These are phyloP conservation scores for Zele albiditarsus DNA, from an alignment of 2,888 invertebrate genomes.

Conservation along the genomic window DNA sequence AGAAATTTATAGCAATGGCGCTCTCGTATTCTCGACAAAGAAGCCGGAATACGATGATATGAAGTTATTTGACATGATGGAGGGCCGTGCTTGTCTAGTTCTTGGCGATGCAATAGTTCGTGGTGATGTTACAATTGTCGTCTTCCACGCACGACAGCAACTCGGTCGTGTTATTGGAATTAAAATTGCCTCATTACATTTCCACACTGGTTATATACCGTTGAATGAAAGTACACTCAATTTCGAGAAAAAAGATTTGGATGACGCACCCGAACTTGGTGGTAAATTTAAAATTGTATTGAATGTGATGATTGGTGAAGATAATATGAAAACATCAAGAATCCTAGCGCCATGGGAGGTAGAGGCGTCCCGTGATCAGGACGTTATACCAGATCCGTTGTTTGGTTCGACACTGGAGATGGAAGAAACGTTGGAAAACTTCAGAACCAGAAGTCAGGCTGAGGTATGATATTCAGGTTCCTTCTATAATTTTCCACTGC, in stretches of 20 bases:
- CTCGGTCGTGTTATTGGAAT: slow-evolving; percentile 87
- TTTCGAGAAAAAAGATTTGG: slow-evolving; percentile 85
- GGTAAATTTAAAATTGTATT: slow-evolving; percentile 81
- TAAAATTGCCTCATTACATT: slow-evolving; percentile 89
- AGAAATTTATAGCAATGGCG: slow-evolving; percentile 92
- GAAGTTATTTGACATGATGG: slow-evolving; percentile 81
- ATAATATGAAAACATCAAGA: slow-evolving; percentile 79
- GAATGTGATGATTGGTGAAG: slow-evolving; percentile 82
- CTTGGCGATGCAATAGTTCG: slow-evolving; percentile 78
- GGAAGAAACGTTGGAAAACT: slow-evolving; percentile 89
- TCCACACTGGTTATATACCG: slow-evolving; percentile 91
- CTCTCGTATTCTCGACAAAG: slow-evolving; percentile 86
- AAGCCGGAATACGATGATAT: slow-evolving; percentile 91
- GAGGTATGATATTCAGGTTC: neutral
- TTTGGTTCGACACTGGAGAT: slow-evolving; percentile 87
- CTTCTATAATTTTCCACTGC: neutral
- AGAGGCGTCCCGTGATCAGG: slow-evolving; percentile 76
- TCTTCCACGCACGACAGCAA: slow-evolving; percentile 91
- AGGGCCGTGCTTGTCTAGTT: slow-evolving; percentile 78
- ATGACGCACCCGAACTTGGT: slow-evolving; percentile 83
- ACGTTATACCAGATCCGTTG: slow-evolving; percentile 76
- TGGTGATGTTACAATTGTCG: slow-evolving; percentile 88
- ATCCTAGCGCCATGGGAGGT: slow-evolving; percentile 85
- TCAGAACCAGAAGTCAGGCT: slow-evolving; percentile 65
- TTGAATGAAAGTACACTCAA: slow-evolving; percentile 83